Percentiles rank a stretch among this genome's conserved stretches.
Conservation (phyloP, 2,113 vertebrate genomes). For the Paradisaea rubra region DNA sequence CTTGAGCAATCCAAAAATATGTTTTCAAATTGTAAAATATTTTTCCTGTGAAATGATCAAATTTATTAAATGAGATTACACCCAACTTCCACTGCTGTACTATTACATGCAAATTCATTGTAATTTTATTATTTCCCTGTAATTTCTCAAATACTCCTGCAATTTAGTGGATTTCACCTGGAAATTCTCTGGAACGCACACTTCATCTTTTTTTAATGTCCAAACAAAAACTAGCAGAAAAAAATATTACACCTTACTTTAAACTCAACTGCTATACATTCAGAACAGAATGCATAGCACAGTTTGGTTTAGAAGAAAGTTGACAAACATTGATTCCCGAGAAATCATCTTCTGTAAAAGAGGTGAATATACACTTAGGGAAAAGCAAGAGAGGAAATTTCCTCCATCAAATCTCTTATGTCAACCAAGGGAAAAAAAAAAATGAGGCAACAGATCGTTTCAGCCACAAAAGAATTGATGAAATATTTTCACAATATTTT, state of each 20-base stretch:
- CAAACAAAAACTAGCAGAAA: not conserved
- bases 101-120: slow-evolving; percentile 5
- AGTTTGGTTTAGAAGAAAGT: not conserved
- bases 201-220: not conserved
- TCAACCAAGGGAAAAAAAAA: not conserved
- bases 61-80: not conserved
- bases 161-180: not conserved
- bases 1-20: not conserved
- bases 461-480: not conserved
- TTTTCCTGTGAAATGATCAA: not conserved
- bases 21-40: not conserved
- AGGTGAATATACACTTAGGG: not conserved
- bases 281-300: not conserved
- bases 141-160: not conserved
- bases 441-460: not conserved
- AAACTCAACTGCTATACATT: not conserved
- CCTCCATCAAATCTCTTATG: not conserved
- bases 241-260: not conserved
- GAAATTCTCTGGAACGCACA: not conserved
- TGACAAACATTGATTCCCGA: not conserved
- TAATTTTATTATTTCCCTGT: not conserved
- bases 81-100: not conserved
- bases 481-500: not conserved
- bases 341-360: not conserved
- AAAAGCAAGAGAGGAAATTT: not conserved